A percentile compares a stretch with the other conserved stretches of the same genome.
Conservation (phyloP, 2,888 invertebrate genomes). For the Clistopyga incitator region DNA sequence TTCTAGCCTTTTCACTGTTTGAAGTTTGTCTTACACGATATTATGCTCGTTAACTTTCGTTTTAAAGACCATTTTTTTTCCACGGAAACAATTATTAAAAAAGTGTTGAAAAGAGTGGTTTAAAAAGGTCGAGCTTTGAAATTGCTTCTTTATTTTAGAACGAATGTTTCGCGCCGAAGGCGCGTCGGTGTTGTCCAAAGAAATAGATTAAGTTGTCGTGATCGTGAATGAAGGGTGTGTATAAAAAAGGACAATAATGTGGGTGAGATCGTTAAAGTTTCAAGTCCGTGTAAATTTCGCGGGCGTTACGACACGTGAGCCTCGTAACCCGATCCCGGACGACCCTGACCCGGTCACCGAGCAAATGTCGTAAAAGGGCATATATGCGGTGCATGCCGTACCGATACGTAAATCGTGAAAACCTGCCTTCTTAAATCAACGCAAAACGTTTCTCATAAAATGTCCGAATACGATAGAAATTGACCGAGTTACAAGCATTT, state of each 20-base stretch:
- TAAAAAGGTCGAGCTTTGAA: too few species aligned
- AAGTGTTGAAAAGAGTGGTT: too few species aligned
- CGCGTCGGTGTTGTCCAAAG: background rate
- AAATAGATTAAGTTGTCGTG: constrained; percentile 15
- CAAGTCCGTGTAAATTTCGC: constrained; percentile 71
- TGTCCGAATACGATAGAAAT: too few species aligned
- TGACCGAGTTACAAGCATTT: too few species aligned
- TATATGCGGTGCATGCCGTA: background rate
- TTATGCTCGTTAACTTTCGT: too few species aligned
- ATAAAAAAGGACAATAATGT: constrained; percentile 58
- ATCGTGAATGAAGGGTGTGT: background rate
- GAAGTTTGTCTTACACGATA: background rate
- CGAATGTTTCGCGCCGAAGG: background rate
- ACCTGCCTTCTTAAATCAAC: constrained; percentile 29
- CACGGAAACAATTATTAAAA: too few species aligned
- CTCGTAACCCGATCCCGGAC: constrained; percentile 65
- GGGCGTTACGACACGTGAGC: constrained; percentile 77
- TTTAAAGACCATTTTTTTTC: too few species aligned
- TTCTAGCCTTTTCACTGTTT: background rate
- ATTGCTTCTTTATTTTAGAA: too few species aligned
- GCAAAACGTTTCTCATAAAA: too few species aligned
- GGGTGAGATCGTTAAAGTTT: constrained; percentile 57
- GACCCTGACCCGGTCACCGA: constrained; percentile 77
- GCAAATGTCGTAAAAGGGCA: constrained; percentile 74
- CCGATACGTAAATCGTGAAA: constrained; percentile 52